Evolutionary conservation across 2,888 invertebrate species (phyloP), one percentile per base, ranked within the genome.

Genomic region (Meiosimyza decipiens): DNA sequence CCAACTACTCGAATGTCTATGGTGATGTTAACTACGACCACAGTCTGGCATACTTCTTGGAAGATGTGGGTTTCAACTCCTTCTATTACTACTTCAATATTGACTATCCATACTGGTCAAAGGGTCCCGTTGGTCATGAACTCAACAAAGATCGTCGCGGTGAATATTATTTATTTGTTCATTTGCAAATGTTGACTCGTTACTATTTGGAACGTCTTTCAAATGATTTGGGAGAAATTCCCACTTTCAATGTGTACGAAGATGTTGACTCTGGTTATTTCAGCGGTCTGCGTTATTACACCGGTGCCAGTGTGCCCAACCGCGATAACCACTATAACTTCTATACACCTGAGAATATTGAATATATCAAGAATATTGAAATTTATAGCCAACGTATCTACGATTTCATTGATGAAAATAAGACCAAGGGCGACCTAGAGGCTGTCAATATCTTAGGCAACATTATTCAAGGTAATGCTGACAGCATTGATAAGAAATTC

Each of bases 11-110:
- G 77, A 91, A 90, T 62, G 86, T 89, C 73, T 90, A 91, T 76
- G 88, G 89, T 76, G 87, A 90, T 47, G 76, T 90, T 54, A 89
- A 90, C 80, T 88, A 90, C 18, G 91, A 92, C 71, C 91, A 92
- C 81, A 87, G 88, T 33, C 80, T 94, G 74, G 88, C 89, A 62
- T 95, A 95, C 86, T 94, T 92, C 88, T 90, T 91, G 22, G 94
- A 94, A 83, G 95, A 95, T 83, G 88, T 94, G 68, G 94, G 93
- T 76, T 88, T 94, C 15, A 94, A 93, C 86, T 87, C 91, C 15
- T 92, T 91, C 88, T 91, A 92, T 88, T 92, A 91, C 87, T 90
- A 91, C 85, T 88, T 89, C 84, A 90, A 91, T 82, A 88, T 92
- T 83, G 90, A 91, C 82, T 92, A 91, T 84, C 94, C 94, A 6